phyloP scores from a whole-genome alignment of 2,888 invertebrate species.

The Hipparchia sbordonii region DNA sequence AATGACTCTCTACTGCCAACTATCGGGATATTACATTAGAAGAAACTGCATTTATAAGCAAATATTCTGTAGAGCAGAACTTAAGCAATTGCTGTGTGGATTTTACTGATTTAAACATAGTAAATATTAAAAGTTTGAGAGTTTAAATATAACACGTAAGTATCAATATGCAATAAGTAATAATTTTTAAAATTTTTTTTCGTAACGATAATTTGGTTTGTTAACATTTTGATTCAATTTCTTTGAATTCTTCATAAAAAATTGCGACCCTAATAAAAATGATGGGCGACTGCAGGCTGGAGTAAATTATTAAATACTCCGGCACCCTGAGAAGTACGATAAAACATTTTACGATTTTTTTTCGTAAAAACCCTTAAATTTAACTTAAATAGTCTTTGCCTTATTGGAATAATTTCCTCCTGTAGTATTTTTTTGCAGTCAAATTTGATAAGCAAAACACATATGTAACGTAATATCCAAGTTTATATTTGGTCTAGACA shows the following conservation, averaged over 20 bases:
- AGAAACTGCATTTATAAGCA: constrained; percentile 9
- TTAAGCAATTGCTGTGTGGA: not conserved
- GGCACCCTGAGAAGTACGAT: not conserved
- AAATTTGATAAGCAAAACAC: too few relatives aligned
- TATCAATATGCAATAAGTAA: too few relatives aligned
- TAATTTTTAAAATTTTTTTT: too few relatives aligned
- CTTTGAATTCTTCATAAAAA: constrained; percentile 8
- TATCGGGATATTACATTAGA: constrained; percentile 16
- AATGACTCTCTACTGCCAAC: constrained; percentile 25
- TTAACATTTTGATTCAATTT: constrained; percentile 1
- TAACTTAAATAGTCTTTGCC: not conserved
- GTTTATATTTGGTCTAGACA: constrained; percentile 3
- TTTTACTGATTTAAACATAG: not conserved
- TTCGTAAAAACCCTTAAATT: constrained; percentile 7
- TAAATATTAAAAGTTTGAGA: not conserved
- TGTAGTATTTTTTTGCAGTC: too few relatives aligned
- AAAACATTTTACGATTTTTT: not conserved
- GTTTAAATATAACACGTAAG: too few relatives aligned
- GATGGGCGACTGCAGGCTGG: not conserved
- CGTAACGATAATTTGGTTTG: too few relatives aligned
- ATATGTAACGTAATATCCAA: not conserved
- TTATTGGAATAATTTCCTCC: not conserved
- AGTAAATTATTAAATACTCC: constrained; percentile 8
- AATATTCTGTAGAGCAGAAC: constrained; percentile 11
- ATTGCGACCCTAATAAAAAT: constrained; percentile 5